Percentiles rank a stretch among this genome's conserved stretches.
Evolutionary conservation across 2,797 vertebrate genomes (phyloP).

Genomic region (Notolepis coatsorum): DNA sequence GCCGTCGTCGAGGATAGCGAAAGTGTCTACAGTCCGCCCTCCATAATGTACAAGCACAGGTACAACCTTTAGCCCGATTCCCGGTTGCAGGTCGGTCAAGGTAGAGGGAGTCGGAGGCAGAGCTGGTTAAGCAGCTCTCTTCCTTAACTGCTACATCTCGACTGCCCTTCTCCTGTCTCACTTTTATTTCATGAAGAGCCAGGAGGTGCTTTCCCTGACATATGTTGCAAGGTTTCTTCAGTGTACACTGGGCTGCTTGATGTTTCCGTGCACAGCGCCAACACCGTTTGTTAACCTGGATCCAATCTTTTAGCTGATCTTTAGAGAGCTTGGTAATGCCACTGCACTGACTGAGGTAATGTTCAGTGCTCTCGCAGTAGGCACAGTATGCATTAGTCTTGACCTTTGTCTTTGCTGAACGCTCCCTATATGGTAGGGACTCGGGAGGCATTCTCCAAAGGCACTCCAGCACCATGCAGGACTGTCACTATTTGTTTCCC

Average conservation of each 20-base stretch:
- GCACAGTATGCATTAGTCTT: conserved; percentile 11
- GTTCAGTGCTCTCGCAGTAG: conserved; percentile 13
- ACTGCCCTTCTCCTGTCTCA: background rate
- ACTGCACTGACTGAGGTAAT: conserved; percentile 21
- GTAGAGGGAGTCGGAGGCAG: background rate
- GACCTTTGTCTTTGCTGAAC: background rate
- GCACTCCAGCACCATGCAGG: background rate
- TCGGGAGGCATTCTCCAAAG: too few relatives aligned
- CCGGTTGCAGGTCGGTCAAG: background rate
- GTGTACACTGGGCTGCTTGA: conserved; percentile 18
- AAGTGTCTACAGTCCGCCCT: background rate
- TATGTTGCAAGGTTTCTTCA: conserved; percentile 19
- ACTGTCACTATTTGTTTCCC: background rate
- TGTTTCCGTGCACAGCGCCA: conserved; percentile 11
- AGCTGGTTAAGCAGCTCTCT: background rate
- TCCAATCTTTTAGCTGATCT: conserved; percentile 25
- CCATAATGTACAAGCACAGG: conserved; percentile 6
- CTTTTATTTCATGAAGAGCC: conserved; percentile 11
- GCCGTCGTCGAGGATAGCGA: conserved; percentile 2
- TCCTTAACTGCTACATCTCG: background rate
- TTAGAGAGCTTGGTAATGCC: background rate
- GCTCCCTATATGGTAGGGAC: background rate
- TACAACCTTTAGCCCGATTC: background rate
- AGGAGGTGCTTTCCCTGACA: conserved; percentile 10
- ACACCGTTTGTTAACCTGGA: conserved; percentile 11